Evolutionary conservation across 1,140 invertebrate genomes (phyloP).

Genomic region (Leguminivora glycinivorella): DNA sequence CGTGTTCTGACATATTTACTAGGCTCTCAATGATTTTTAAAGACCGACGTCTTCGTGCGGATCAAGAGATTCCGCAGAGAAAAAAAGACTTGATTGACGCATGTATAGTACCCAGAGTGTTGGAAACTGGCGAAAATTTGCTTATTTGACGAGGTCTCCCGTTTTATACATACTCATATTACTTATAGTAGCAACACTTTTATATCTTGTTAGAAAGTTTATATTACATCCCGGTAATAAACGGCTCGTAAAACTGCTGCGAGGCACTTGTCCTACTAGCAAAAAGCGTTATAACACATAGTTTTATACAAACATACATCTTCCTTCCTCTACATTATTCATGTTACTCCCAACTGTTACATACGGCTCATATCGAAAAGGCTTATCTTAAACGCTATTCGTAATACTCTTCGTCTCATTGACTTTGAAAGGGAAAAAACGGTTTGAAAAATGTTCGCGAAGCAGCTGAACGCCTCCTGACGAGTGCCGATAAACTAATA

Average conservation of each 20-base stretch:
- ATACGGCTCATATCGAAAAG: not conserved
- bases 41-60: too few relatives aligned
- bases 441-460: not conserved
- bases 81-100: too few relatives aligned
- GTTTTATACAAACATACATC: not conserved
- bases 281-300: not conserved
- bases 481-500: not conserved
- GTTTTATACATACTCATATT: not conserved
- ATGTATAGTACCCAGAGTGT: too few relatives aligned
- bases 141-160: not conserved
- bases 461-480: not conserved
- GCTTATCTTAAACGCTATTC: not conserved
- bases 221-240: not conserved
- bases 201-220: constrained; percentile 14
- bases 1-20: too few relatives aligned
- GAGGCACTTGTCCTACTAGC: not conserved
- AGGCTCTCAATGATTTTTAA: too few relatives aligned
- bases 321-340: not conserved
- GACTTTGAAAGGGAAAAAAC: not conserved
- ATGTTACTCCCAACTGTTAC: not conserved
- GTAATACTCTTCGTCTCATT: not conserved
- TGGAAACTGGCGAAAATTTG: not conserved
- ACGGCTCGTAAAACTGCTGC: not conserved
- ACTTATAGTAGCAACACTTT: not conserved
- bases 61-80: too few relatives aligned